Evolutionary conservation across 37 sponge, comb jelly and placozoan species (phyloP).

Genomic region (Beroe forskalii): DNA sequence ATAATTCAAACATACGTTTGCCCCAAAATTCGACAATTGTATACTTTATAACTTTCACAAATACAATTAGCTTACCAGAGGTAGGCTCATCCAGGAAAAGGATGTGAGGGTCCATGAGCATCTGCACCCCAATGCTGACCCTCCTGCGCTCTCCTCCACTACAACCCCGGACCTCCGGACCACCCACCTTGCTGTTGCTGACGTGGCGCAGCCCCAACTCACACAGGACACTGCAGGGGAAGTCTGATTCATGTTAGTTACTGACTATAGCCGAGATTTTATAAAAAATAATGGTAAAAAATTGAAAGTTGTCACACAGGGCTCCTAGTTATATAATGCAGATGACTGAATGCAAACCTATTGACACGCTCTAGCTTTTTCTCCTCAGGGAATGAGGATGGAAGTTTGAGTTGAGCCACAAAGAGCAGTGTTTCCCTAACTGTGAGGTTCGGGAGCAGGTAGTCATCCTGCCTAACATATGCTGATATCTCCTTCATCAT

Average conservation of each 20-base stretch:
- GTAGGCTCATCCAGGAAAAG: conserved; percentile 58
- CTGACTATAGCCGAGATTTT: no score
- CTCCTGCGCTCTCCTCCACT: conserved; percentile 61
- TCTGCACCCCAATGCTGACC: conserved; percentile 65
- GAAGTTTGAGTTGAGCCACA: conserved; percentile 46
- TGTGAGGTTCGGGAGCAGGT: conserved; percentile 28
- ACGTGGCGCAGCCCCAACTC: conserved; percentile 59
- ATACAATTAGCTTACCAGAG: no score
- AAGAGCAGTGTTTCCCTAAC: conserved; percentile 51
- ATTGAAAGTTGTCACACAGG: no score
- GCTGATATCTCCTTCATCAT: conserved; percentile 48
- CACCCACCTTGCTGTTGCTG: conserved; percentile 28
- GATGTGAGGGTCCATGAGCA: conserved; percentile 64
- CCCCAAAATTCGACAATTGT: no score
- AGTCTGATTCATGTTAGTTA: no score
- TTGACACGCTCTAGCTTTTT: conserved; percentile 16
- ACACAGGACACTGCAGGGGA: conserved; percentile 8
- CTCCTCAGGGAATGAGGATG: background rate
- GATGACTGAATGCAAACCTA: no score
- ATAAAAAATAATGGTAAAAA: no score
- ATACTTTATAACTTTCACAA: no score
- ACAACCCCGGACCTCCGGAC: conserved; percentile 35
- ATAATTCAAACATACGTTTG: no score
- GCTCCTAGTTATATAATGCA: no score
- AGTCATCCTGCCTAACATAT: conserved; percentile 64